phyloP scores from a whole-genome alignment of 2,113 vertebrate species.

The Tor tambroides region DNA sequence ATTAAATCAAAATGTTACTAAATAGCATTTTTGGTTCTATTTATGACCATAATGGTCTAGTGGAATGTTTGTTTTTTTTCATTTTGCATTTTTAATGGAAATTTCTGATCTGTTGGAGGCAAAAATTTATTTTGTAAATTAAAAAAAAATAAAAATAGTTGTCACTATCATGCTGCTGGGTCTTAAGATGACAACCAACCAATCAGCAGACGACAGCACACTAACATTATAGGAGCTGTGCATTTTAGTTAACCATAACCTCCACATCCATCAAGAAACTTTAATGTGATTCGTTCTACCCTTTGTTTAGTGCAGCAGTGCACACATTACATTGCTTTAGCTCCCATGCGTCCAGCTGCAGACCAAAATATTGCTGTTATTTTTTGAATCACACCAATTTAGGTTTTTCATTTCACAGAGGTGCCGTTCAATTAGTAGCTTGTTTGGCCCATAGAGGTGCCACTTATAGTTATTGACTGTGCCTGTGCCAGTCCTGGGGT shows the following conservation, averaged over 20 bases:
- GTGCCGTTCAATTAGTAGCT: slow-evolving; percentile 23
- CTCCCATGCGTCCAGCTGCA: not conserved
- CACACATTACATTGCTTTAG: not conserved
- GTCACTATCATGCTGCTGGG: not conserved
- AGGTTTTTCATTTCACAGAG: slow-evolving; percentile 6
- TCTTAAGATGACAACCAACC: not conserved
- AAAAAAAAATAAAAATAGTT: not conserved
- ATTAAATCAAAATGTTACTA: not conserved
- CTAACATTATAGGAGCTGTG: not conserved
- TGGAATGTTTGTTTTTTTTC: not conserved
- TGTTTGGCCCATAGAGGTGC: not conserved
- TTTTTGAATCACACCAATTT: slow-evolving; percentile 16
- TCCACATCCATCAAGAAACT: not conserved
- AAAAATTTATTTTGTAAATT: not conserved
- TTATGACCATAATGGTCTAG: not conserved
- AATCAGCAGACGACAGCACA: not conserved
- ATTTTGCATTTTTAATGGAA: not conserved
- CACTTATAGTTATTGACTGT: slow-evolving; percentile 42
- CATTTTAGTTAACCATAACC: not conserved
- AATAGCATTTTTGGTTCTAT: not conserved
- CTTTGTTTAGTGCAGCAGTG: not conserved
- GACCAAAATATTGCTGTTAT: slow-evolving; percentile 28
- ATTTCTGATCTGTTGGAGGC: not conserved
- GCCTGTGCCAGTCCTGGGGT: slow-evolving; percentile 50
- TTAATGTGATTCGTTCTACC: not conserved